phyloP scores from a whole-genome alignment of 2,797 vertebrate genomes.

The Coregonus ussuriensis region DNA sequence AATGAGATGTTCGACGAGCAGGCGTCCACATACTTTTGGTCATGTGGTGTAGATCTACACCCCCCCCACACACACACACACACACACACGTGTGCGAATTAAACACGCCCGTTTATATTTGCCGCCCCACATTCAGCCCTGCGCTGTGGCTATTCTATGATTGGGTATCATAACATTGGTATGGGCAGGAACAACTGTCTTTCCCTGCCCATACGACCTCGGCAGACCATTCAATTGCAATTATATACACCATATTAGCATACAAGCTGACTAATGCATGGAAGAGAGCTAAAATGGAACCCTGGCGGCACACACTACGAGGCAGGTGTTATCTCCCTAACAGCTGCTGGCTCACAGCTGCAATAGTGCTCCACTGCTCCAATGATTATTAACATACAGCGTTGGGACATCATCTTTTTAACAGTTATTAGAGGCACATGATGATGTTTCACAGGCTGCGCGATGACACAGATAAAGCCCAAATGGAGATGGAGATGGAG shows the following conservation, averaged over 20 bases:
- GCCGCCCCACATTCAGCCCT: neutral
- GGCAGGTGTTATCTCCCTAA: constrained; percentile 67
- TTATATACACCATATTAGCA: constrained; percentile 77
- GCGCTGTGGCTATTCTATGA: constrained; percentile 48
- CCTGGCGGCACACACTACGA: constrained; percentile 54
- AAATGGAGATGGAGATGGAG: neutral
- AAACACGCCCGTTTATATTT: constrained; percentile 69
- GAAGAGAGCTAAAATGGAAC: constrained; percentile 60
- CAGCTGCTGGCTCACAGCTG: constrained; percentile 56
- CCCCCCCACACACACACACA: neutral
- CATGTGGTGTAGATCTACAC: no score
- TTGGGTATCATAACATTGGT: constrained; percentile 71
- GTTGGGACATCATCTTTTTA: constrained; percentile 48
- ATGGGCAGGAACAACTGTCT: constrained; percentile 63
- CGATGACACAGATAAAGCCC: neutral
- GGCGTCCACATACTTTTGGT: no score
- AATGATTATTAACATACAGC: constrained; percentile 64
- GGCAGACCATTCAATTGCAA: constrained; percentile 71
- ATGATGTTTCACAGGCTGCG: constrained; percentile 29
- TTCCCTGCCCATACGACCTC: constrained; percentile 49
- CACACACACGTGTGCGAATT: constrained; percentile 60
- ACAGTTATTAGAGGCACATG: constrained; percentile 6
- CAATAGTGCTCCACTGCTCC: constrained; percentile 40
- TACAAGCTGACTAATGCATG: constrained; percentile 71
- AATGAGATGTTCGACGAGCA: no score